phyloP scores from a whole-genome alignment of 2,888 invertebrate species.

The Drosophila histrio region DNA sequence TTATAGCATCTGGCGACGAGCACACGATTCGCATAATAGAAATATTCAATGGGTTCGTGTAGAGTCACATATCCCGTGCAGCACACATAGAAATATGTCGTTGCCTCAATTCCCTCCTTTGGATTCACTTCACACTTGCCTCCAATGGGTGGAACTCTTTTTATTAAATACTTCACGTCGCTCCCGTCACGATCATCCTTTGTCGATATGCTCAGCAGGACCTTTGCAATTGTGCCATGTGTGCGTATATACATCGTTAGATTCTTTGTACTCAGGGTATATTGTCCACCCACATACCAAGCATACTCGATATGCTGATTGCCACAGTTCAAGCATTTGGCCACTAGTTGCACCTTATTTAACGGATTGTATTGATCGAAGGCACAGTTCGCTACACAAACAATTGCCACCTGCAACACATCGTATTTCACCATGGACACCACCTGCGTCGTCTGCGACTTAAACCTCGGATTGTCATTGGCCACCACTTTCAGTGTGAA shows the following conservation, averaged over 20 bases:
- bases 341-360: conserved; percentile 23
- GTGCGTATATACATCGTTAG: conserved; percentile 10
- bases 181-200: conserved; percentile 17
- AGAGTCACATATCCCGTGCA: conserved; percentile 9
- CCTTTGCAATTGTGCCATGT: background rate
- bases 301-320: background rate
- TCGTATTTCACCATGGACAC: conserved; percentile 6
- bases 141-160: background rate
- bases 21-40: conserved; percentile 38
- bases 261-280: background rate
- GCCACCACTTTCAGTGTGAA: conserved; percentile 36
- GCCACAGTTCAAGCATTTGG: conserved; percentile 37
- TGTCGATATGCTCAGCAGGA: conserved; percentile 10
- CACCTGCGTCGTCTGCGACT: conserved; percentile 3
- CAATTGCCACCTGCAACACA: conserved; percentile 31
- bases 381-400: conserved; percentile 38
- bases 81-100: conserved; percentile 39
- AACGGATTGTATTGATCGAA: conserved; percentile 11
- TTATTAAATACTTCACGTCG: background rate
- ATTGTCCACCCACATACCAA: conserved; percentile 40
- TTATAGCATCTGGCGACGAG: conserved; percentile 39
- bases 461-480: conserved; percentile 32
- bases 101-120: conserved; percentile 30
- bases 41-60: conserved; percentile 20
- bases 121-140: conserved; percentile 45